A percentile compares a stretch with the other conserved stretches of the same genome.
phyloP scores from a whole-genome alignment of 2,888 invertebrate species.

The Xiphydria camelus region DNA sequence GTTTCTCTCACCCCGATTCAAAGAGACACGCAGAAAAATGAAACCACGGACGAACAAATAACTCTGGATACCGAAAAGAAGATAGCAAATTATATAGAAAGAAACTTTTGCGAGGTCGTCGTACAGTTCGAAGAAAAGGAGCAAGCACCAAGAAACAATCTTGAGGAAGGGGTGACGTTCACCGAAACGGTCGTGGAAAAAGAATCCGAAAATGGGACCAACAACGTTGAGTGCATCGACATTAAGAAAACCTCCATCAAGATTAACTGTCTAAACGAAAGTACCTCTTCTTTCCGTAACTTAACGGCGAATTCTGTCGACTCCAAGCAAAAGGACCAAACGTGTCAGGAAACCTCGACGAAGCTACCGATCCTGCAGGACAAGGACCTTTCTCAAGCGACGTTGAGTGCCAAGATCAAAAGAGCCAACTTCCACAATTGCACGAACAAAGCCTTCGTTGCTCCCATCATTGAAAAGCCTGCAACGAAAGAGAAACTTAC shows the following conservation, averaged over 20 bases:
- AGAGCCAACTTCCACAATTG: conserved; percentile 46
- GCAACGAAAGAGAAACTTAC: conserved; percentile 1
- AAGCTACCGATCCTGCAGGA: not conserved
- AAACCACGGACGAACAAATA: not conserved
- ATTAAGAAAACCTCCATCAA: conserved; percentile 26
- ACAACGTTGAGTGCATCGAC: not conserved
- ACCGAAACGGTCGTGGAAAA: not conserved
- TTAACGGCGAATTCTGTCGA: too few species aligned
- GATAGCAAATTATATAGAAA: too few species aligned
- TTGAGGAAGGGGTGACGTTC: not conserved
- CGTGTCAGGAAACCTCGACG: not conserved
- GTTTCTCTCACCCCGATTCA: not conserved
- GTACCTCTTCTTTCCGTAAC: too few species aligned
- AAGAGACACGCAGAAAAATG: not conserved
- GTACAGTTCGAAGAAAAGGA: not conserved
- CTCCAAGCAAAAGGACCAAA: too few species aligned
- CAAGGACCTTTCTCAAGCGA: conserved; percentile 6
- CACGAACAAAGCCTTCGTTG: conserved; percentile 43
- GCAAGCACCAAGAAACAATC: not conserved
- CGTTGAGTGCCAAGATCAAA: conserved; percentile 42
- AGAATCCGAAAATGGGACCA: not conserved
- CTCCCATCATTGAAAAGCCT: conserved; percentile 28
- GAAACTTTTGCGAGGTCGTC: too few species aligned
- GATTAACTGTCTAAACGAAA: conserved; percentile 22
- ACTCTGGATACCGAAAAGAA: not conserved